Evolutionary conservation across 2,113 vertebrate species (phyloP).

Genomic region (Heterotis niloticus): DNA sequence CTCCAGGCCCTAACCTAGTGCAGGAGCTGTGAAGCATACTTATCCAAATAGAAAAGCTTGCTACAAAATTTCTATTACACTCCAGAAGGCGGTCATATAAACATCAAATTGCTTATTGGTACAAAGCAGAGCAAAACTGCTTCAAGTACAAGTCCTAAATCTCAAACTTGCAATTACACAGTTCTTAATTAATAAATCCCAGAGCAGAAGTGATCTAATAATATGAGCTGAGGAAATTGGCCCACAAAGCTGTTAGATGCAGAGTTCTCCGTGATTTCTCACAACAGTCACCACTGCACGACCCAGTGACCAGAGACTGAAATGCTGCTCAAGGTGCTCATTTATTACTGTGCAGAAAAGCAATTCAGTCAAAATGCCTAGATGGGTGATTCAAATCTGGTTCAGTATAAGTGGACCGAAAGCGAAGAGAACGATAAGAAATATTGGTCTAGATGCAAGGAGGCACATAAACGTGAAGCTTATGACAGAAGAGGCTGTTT

Average conservation of each 20-base stretch:
- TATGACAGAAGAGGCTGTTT: conserved; percentile 52
- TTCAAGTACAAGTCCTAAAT: not conserved
- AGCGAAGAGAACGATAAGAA: conserved; percentile 53
- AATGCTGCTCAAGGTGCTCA: not conserved
- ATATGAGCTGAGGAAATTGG: not conserved
- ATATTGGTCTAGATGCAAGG: conserved; percentile 38
- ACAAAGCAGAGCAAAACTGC: not conserved
- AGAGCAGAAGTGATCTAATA: not conserved
- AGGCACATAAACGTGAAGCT: conserved; percentile 35
- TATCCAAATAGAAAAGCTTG: too few relatives aligned
- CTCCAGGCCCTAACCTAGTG: too few relatives aligned
- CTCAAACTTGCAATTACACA: too few relatives aligned
- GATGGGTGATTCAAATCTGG: conserved; percentile 48
- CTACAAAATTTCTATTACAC: too few relatives aligned
- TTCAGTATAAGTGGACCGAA: conserved; percentile 46
- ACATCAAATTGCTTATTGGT: not conserved
- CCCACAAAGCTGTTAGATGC: not conserved
- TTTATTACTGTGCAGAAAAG: not conserved
- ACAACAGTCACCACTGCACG: too few relatives aligned
- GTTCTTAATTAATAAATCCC: not conserved
- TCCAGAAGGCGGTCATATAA: too few relatives aligned
- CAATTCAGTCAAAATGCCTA: conserved; percentile 31
- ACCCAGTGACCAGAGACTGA: not conserved
- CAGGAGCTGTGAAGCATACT: too few relatives aligned
- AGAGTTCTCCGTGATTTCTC: not conserved